Percentiles rank a stretch among this genome's conserved stretches.
phyloP scores from a whole-genome alignment of 2,113 vertebrate genomes.

The Telmatochromis sp. region DNA sequence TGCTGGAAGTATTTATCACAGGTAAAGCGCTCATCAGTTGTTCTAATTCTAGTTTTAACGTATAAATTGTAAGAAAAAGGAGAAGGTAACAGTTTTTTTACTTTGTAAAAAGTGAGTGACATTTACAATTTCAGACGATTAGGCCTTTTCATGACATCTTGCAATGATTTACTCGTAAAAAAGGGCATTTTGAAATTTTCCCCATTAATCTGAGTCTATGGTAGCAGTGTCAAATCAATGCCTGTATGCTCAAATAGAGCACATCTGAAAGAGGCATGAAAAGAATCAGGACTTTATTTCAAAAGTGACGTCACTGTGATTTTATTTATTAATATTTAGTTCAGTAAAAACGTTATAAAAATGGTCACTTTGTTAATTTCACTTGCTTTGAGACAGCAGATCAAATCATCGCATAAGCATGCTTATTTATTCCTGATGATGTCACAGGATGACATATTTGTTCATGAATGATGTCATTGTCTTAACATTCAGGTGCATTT shows the following conservation, averaged over 20 bases:
- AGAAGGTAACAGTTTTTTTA: neutral
- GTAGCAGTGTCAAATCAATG: neutral
- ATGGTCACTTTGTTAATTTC: neutral
- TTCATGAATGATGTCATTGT: neutral
- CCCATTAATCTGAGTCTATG: fast-evolving
- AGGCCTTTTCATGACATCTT: neutral
- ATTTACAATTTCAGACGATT: neutral
- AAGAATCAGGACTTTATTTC: neutral
- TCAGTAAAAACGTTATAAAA: neutral
- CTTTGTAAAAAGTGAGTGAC: fast-evolving
- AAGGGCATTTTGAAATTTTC: neutral
- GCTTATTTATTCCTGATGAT: neutral
- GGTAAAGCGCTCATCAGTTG: constrained; percentile 66
- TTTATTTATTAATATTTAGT: neutral
- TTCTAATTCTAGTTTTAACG: neutral
- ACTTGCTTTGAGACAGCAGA: neutral
- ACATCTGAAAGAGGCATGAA: neutral
- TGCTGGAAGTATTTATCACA: constrained; percentile 97
- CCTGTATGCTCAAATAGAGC: neutral
- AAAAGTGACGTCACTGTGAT: neutral
- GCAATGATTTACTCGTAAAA: neutral
- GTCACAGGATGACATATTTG: neutral
- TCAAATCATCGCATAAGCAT: neutral
- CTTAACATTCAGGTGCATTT: constrained; percentile 81
- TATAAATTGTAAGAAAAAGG: neutral